phyloP scores from a whole-genome alignment of 2,888 invertebrate genomes.

The Ceratothoa steindachneri region DNA sequence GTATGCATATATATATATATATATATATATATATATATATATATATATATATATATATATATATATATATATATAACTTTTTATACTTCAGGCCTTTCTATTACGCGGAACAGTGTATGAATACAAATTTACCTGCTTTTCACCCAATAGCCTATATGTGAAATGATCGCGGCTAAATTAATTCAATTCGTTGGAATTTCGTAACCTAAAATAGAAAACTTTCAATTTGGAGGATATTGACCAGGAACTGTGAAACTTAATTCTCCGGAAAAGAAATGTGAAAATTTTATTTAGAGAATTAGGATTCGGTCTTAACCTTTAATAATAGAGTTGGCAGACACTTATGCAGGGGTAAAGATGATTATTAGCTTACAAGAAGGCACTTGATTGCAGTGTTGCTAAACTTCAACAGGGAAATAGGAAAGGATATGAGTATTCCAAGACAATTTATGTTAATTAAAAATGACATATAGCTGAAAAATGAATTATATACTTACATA shows the following conservation, averaged over 20 bases:
- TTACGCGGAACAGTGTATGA: background rate
- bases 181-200: background rate
- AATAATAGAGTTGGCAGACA: no score
- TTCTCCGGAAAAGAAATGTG: no score
- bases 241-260: background rate
- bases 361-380: no score
- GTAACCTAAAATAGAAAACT: background rate
- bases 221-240: background rate
- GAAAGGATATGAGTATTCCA: no score
- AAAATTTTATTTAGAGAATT: no score
- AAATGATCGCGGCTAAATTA: background rate
- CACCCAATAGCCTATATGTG: background rate
- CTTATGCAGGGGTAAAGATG: no score
- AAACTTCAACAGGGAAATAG: no score
- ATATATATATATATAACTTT: background rate
- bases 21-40: background rate
- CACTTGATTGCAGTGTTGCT: no score
- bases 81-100: background rate
- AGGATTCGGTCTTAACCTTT: no score
- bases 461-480: no score
- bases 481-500: no score
- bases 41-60: background rate
- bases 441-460: no score
- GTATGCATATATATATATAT: background rate
- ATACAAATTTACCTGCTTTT: background rate